Evolutionary conservation across 1,140 invertebrate genomes (phyloP).

Genomic region (Nasonia longicornis): DNA sequence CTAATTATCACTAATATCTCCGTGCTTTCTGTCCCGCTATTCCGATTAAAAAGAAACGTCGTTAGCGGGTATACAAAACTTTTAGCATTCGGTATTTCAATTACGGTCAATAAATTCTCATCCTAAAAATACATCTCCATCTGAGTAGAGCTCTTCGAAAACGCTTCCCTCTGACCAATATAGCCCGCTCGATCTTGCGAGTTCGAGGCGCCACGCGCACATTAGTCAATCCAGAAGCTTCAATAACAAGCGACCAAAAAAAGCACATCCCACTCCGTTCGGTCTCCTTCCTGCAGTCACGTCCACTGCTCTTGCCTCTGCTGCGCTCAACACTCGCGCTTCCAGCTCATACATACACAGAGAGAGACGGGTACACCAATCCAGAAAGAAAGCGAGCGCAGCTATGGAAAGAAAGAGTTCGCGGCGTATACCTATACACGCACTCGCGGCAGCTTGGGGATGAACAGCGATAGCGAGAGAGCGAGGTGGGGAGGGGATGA

Average conservation of each 20-base stretch:
- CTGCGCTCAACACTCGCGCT: neutral
- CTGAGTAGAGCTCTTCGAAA: no score
- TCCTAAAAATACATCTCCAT: no score
- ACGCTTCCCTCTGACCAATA: no score
- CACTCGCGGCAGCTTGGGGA: constrained; percentile 11
- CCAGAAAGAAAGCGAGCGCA: neutral
- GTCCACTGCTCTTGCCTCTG: neutral
- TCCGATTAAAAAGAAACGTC: no score
- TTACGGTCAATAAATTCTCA: no score
- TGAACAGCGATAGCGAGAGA: constrained; percentile 44
- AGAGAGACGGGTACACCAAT: neutral
- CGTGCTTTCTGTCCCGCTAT: no score
- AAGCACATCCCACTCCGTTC: neutral
- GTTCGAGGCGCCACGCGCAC: neutral
- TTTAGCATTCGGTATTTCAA: no score
- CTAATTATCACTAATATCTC: no score
- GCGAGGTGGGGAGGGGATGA: constrained; percentile 32
- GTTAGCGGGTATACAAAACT: no score
- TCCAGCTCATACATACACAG: neutral
- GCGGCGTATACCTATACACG: neutral
- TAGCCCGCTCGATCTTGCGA: neutral
- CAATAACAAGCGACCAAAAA: neutral
- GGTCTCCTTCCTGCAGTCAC: neutral
- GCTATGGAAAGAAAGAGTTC: neutral
- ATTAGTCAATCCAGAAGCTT: constrained; percentile 16